phyloP scores from a whole-genome alignment of 2,888 invertebrate species.

The Palloptera scutellata region DNA sequence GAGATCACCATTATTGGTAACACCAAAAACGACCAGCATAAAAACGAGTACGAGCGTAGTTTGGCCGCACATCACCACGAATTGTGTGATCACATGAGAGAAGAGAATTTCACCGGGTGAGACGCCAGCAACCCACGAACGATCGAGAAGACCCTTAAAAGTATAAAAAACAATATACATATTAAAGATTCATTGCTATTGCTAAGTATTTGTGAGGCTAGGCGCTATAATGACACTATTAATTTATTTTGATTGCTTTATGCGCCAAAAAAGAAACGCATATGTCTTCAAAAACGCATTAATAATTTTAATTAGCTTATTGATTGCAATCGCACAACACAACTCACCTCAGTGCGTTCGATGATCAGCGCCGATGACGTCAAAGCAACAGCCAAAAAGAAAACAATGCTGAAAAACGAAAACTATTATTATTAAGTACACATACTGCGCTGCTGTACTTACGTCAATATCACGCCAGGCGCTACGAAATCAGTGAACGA shows the following conservation, averaged over 20 bases:
- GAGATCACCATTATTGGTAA: constrained; percentile 89
- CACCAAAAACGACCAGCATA: constrained; percentile 89
- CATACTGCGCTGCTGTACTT: constrained; percentile 60
- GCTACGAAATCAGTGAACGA: constrained; percentile 97
- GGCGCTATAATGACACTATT: no score
- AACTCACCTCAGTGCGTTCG: constrained; percentile 79
- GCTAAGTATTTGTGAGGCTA: not conserved
- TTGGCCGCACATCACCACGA: constrained; percentile 94
- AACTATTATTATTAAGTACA: not conserved
- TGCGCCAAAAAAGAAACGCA: no score
- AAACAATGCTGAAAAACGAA: constrained; percentile 77
- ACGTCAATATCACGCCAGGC: constrained; percentile 94
- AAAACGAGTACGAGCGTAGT: constrained; percentile 89
- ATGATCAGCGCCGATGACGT: constrained; percentile 92
- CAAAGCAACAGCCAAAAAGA: constrained; percentile 93
- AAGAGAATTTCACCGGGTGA: constrained; percentile 90
- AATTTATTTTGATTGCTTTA: no score
- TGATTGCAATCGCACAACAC: not conserved
- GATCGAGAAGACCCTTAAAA: constrained; percentile 78
- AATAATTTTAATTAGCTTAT: no score
- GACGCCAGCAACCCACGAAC: constrained; percentile 94
- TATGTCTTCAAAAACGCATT: no score
- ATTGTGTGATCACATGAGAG: constrained; percentile 93
- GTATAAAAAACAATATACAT: constrained; percentile 5
- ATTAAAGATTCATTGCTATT: no score